Evolutionary conservation across 2,113 vertebrate species (phyloP), one percentile per base, ranked within the genome.

Genomic region (Protobothrops flavoviridis): DNA sequence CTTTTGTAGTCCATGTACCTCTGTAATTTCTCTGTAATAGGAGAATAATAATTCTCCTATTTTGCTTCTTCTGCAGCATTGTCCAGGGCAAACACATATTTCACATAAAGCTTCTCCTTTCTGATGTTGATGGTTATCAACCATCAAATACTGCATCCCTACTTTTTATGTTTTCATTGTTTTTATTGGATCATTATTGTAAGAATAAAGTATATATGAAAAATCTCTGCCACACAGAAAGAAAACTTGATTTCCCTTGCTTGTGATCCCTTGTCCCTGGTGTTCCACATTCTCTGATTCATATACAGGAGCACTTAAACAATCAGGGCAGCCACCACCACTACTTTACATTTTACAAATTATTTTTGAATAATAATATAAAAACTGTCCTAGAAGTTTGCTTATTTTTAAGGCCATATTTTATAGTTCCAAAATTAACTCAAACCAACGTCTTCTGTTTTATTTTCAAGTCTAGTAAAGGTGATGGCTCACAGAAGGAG

Each of bases 401-500:
- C 26, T 12, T 95, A 69, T 85, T 93, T 74, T 81, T 43, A 6
- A 56, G 56, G 74, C 92, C 89, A 94, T 90, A 52, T 50, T 10
- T 91, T 59, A 50, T 81, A 81, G 17, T 81, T 53, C 53, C 52
- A 11, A 90, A 92, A 33, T 50, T 90, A 95, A 24, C 50, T n/a
- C 0, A 48, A 86, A 15, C 92, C 93, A 95, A 96, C 93, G 87
- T 48, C 89, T 29, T 12, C 0, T 93, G 2, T 95, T 97, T 94
- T 95, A 26, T 88, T 92, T 61, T 91, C 90, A 13, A 98, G 98
- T 96, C 96, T 96, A 97, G 96, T 95, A 97, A 97, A 97, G 96
- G 96, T n/a, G 97, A 95, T 90, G 97, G 98, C 94, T 94, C 97
- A 90, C 96, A 97, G 74, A 99, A 99, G 96, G 98, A 99, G 96